phyloP scores from a whole-genome alignment of 1,140 invertebrate species.

The Proctacanthus coquilletti region DNA sequence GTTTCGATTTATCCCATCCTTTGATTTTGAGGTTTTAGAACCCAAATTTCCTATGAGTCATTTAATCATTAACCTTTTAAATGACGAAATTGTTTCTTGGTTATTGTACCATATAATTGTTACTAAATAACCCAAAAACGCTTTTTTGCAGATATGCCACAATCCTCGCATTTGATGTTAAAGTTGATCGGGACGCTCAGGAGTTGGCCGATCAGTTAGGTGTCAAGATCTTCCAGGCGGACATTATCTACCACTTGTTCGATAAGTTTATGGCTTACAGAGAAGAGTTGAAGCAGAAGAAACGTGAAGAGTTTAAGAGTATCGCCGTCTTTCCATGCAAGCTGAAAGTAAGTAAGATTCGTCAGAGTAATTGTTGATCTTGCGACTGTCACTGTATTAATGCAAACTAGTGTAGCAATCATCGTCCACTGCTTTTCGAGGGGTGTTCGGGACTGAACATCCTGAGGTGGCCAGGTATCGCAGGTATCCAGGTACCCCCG shows the following conservation, averaged over 20 bases:
- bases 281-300: slow-evolving; percentile 84
- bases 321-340: slow-evolving; percentile 98
- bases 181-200: slow-evolving; percentile 94
- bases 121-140: neutral
- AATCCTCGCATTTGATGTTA: slow-evolving; percentile 98
- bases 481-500: no score
- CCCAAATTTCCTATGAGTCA: no score
- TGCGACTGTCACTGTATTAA: slow-evolving; percentile 16
- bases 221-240: slow-evolving; percentile 95
- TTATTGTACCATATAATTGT: no score
- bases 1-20: no score
- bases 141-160: slow-evolving; percentile 64
- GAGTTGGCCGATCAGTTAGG: slow-evolving; percentile 87
- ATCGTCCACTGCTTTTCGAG: no score
- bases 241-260: slow-evolving; percentile 99
- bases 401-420: no score
- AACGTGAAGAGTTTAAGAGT: slow-evolving; percentile 87
- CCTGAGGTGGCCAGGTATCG: no score
- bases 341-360: slow-evolving; percentile 54
- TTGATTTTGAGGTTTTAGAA: no score
- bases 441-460: no score
- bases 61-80: no score
- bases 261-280: slow-evolving; percentile 92
- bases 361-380: slow-evolving; percentile 7
- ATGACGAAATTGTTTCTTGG: no score